phyloP scores from a whole-genome alignment of 2,113 vertebrate genomes.

The Neoarius graeffei region DNA sequence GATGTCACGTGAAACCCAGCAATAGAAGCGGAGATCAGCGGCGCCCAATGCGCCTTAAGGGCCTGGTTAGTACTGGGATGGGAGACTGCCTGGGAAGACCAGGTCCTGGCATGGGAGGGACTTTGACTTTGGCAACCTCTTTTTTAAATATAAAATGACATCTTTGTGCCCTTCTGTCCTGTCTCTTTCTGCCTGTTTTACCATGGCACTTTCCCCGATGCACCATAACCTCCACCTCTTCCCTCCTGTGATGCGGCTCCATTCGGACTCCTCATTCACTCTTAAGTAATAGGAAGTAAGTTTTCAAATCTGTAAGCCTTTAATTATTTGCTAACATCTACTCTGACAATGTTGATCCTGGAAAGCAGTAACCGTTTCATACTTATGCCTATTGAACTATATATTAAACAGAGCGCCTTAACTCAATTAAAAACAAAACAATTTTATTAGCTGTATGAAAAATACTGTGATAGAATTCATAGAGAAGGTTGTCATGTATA shows the following conservation, averaged over 20 bases:
- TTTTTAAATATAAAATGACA: constrained; percentile 60
- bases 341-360: constrained; percentile 37
- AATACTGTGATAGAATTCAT: not conserved
- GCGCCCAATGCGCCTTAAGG: too few relatives aligned
- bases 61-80: too few relatives aligned
- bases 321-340: constrained; percentile 31
- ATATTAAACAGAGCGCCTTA: not conserved
- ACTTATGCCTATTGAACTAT: constrained; percentile 45
- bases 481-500: not conserved
- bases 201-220: constrained; percentile 65
- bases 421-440: not conserved
- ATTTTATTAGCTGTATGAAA: not conserved
- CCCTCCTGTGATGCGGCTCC: constrained; percentile 62
- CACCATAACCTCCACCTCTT: constrained; percentile 66
- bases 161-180: constrained; percentile 64
- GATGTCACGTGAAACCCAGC: too few relatives aligned
- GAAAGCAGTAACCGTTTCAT: not conserved
- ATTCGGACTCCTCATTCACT: constrained; percentile 66
- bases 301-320: constrained; percentile 54
- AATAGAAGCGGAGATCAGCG: too few relatives aligned
- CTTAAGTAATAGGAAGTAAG: constrained; percentile 81
- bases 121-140: constrained; percentile 6
- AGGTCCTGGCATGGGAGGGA: too few relatives aligned
- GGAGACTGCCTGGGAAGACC: too few relatives aligned
- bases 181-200: constrained; percentile 55